Evolutionary conservation across 2,888 invertebrate genomes (phyloP).

Genomic region (Marasmarcha lunaedactyla): DNA sequence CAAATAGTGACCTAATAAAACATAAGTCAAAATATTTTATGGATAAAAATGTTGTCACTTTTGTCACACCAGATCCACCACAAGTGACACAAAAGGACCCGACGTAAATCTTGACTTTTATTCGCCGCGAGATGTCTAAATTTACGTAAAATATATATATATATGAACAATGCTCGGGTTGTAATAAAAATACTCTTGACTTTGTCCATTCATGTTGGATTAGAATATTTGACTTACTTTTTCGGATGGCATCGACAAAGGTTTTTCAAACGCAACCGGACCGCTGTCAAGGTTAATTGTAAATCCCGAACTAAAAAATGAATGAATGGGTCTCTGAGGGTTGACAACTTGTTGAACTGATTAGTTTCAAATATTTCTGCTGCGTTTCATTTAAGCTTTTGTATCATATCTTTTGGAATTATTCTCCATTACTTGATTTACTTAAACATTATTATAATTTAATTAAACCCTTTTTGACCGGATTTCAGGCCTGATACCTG

Average conservation of each 20-base stretch:
- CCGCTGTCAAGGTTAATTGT: slow-evolving; percentile 63
- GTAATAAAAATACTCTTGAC: slow-evolving; percentile 40
- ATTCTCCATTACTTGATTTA: too few species aligned
- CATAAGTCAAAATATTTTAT: slow-evolving; percentile 65
- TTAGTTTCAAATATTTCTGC: slow-evolving; percentile 43
- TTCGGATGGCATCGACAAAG: slow-evolving; percentile 32
- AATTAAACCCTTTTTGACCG: too few species aligned
- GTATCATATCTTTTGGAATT: background rate
- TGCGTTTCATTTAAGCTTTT: background rate
- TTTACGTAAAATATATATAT: slow-evolving; percentile 57
- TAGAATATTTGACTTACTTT: slow-evolving; percentile 32
- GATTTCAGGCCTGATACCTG: too few species aligned
- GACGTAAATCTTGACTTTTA: slow-evolving; percentile 55
- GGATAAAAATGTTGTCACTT: slow-evolving; percentile 60
- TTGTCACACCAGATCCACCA: slow-evolving; percentile 59
- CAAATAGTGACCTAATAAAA: too few species aligned
- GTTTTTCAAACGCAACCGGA: slow-evolving; percentile 53
- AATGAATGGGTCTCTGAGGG: slow-evolving; percentile 47
- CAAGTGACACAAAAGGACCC: slow-evolving; percentile 45
- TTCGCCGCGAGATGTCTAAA: slow-evolving; percentile 38
- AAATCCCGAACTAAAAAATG: slow-evolving; percentile 45
- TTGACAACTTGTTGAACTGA: slow-evolving; percentile 55
- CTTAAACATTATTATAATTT: too few species aligned
- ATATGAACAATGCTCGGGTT: slow-evolving; percentile 53
- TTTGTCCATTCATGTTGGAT: slow-evolving; percentile 21